These are phyloP conservation scores for Acronicta leporina DNA, from an alignment of 2,888 invertebrate genomes.

Conservation along the genomic window DNA sequence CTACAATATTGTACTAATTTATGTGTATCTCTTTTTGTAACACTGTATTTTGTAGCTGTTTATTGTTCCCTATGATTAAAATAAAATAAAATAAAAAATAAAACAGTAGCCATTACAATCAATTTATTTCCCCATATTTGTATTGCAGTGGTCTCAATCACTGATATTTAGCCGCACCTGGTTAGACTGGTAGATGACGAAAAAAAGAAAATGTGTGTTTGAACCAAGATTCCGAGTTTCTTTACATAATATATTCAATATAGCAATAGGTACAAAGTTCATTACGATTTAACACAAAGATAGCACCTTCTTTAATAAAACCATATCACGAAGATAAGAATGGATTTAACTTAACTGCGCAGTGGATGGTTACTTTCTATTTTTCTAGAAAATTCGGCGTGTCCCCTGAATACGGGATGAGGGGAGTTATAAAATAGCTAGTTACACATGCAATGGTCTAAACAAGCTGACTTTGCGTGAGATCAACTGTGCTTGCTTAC, in stretches of 20 bases:
- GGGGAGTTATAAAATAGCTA: conserved; percentile 62
- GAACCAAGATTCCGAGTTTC: not conserved
- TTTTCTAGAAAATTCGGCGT: conserved; percentile 28
- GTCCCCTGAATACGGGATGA: conserved; percentile 61
- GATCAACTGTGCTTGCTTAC: conserved; percentile 63
- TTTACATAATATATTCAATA: conserved; percentile 2
- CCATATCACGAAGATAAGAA: conserved; percentile 10
- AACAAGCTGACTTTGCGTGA: conserved; percentile 66
- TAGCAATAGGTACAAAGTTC: not conserved
- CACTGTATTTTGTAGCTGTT: too few species aligned
- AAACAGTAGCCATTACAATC: too few species aligned
- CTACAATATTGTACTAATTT: too few species aligned
- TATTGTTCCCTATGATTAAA: too few species aligned
- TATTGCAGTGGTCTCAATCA: too few species aligned
- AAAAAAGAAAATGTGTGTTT: not conserved
- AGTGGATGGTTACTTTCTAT: conserved; percentile 30
- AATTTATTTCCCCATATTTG: too few species aligned
- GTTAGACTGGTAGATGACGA: too few species aligned
- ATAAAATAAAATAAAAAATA: too few species aligned
- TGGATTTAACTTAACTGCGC: conserved; percentile 24
- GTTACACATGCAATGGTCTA: conserved; percentile 69
- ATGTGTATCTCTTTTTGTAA: too few species aligned
- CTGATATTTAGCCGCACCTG: too few species aligned
- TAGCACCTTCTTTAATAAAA: conserved; percentile 3
- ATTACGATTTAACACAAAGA: conserved; percentile 11